Base-by-base conservation (phyloP, 2,113 vertebrate species). In the Argyrosomus japonicus region DNA sequence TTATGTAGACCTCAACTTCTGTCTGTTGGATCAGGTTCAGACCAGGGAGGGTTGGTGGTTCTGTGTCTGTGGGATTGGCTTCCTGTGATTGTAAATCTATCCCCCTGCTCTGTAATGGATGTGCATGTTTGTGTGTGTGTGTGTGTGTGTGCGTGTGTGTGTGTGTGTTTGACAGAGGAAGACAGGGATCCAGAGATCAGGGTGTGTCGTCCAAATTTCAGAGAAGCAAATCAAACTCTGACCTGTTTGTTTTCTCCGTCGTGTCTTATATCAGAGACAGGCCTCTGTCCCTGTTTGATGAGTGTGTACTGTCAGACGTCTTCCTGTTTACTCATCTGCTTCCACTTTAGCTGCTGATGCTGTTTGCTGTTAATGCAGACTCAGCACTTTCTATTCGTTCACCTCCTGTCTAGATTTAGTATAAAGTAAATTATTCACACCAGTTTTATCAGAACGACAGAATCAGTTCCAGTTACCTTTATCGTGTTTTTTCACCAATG, bases 21-120 rank as follows among this genome's bases (percentile, higher is more conserved):
- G 81, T 79, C 61, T 85, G 72, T 75, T 84, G 90, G 91, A 91
- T 82, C 58, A 48, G 71, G 72, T 85, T 92, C 89, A 92, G 89
- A 80, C 64, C 74, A 68, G 79, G 73, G 87, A 73, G 81, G 73
- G 18, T 71, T 63, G 78, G 75, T 57, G 79, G 82, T 67, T 88
- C 67, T 75, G 65, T 83, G 70, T 87, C 81, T 75, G 79, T 84
- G 89, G 89, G 89, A 85, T 87, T 70, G 92, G 87, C 85, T 92
- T 92, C 92, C 92, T 92, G 89, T 89, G 88, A 92, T 91, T 93
- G 91, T 93, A 87, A 91, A 87, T 82, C 57, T 89, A 88, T 87
- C 87, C 83, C 56, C 63, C 45, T 54, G 54, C 79, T 75, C 79
- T 84, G 81, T 81, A 68, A 75, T 79, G 68, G 68, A 68, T 76